Evolutionary conservation across 2,888 invertebrate genomes (phyloP).

Genomic region (Agriopis leucophaearia): DNA sequence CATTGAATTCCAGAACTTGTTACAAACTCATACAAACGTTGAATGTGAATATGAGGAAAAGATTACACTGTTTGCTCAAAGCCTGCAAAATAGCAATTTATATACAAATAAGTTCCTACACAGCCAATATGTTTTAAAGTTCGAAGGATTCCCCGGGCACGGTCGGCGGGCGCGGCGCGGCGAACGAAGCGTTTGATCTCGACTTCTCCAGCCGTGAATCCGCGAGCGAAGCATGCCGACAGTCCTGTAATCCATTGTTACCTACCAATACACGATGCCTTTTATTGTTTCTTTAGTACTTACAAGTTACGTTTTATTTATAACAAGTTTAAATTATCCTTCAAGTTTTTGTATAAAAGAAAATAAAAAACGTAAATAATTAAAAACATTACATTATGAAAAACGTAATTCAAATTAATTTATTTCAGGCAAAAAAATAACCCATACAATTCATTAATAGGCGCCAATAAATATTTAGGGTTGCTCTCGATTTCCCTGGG

Average conservation of each 20-base stretch:
- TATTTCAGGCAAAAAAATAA: too few relatives aligned
- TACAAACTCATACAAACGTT: constrained; percentile 26
- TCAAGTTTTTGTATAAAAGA: too few relatives aligned
- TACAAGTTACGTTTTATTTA: not conserved
- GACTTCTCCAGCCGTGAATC: constrained; percentile 57
- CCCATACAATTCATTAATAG: too few relatives aligned
- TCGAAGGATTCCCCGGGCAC: constrained; percentile 47
- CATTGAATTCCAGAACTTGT: constrained; percentile 33
- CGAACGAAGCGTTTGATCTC: constrained; percentile 51
- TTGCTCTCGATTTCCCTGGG: too few relatives aligned
- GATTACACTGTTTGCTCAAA: constrained; percentile 32
- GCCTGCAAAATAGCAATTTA: constrained; percentile 36
- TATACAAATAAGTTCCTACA: constrained; percentile 36
- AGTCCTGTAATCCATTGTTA: constrained; percentile 67
- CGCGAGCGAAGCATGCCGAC: constrained; percentile 50
- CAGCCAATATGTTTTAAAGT: constrained; percentile 43
- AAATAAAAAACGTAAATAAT: too few relatives aligned
- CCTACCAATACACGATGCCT: constrained; percentile 60
- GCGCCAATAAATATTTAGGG: too few relatives aligned
- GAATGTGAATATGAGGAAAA: constrained; percentile 32
- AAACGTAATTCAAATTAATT: too few relatives aligned
- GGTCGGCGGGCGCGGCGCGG: constrained; percentile 1
- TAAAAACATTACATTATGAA: too few relatives aligned
- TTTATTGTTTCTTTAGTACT: not conserved
- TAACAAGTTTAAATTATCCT: too few relatives aligned